Evolutionary conservation across 2,797 vertebrate genomes (phyloP), one percentile per base, ranked within the genome.

Genomic region (Thaleichthys pacificus): DNA sequence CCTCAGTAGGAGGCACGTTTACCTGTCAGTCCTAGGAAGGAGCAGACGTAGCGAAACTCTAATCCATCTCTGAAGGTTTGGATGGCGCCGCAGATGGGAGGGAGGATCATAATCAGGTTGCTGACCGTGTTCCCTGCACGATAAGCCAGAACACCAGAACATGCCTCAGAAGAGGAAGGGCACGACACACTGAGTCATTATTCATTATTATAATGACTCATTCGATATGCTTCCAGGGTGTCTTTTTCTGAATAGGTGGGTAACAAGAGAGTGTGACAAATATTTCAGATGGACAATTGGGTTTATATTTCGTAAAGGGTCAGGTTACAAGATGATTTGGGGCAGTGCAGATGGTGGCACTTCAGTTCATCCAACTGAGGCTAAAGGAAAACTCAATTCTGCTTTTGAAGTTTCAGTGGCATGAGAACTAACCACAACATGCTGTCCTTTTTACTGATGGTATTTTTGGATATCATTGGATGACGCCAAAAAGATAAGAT

Each of bases 51-150:
- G 5, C 97, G 95, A 70, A 95, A 93, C 89, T 99, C 98, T 24
- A 97, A 95, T 85, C 96, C 95, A n/a, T 95, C 94, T 79, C 87
- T 95, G 79, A 89, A 89, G 5, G 95, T 96, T 87, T 97, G 96
- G 78, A 98, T 88, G 75, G 96, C 97, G 80, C 97, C 97, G 73
- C 91, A 97, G 75, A 99, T 89, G 61, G 98, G 97, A 91, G 98
- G 97, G 82, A 99, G 90, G 86, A 99, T 98, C 96, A 99, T 98
- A 84, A 99, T 97, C 92, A 99, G 93, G 91, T 99, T 99, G 91
- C 97, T 99, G 89, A 99, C 94, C 21, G 98, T 99, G 92, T 99
- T 99, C 97, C 97, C 98, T 99, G 89, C 56, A 82, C 9, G 72
- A 85, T 12, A 87, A 65, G 17, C 22, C 22, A 66, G 22, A 66